phyloP scores from a whole-genome alignment of 1,140 invertebrate genomes.

The Tenebrio molitor region DNA sequence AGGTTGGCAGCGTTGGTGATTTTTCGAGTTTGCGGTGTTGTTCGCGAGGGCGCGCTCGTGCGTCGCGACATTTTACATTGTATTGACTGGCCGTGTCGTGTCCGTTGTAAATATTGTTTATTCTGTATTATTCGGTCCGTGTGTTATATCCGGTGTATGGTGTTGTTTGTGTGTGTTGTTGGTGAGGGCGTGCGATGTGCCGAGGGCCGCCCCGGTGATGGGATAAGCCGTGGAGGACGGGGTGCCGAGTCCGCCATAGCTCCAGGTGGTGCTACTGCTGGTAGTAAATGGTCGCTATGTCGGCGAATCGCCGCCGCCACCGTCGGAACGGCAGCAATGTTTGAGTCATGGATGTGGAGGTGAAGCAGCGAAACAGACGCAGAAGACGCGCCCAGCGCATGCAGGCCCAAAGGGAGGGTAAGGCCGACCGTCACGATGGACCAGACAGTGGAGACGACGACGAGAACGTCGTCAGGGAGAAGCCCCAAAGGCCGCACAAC shows the following conservation, averaged over 20 bases:
- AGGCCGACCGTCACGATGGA: conserved; percentile 69
- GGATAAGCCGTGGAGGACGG: conserved; percentile 62
- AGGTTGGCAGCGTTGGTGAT: conserved; percentile 56
- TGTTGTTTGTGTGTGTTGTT: conserved; percentile 55
- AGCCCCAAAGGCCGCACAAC: conserved; percentile 72
- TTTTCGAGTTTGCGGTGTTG: conserved; percentile 50
- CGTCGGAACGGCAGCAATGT: conserved; percentile 53
- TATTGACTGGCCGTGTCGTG: conserved; percentile 72
- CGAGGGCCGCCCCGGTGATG: conserved; percentile 58
- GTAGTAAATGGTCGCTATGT: conserved; percentile 59
- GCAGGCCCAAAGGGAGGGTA: conserved; percentile 81
- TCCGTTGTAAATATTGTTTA: conserved; percentile 71
- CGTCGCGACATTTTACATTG: conserved; percentile 72
- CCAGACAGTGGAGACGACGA: conserved; percentile 80
- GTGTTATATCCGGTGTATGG: conserved; percentile 59
- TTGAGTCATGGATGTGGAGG: conserved; percentile 81
- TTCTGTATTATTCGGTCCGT: conserved; percentile 65
- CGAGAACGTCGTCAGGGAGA: conserved; percentile 69
- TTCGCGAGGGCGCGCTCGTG: conserved; percentile 59
- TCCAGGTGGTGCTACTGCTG: conserved; percentile 60
- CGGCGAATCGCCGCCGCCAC: conserved; percentile 57
- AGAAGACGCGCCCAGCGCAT: conserved; percentile 88
- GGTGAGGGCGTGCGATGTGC: conserved; percentile 68
- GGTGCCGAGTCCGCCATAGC: conserved; percentile 62
- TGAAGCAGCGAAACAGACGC: conserved; percentile 87